phyloP scores from a whole-genome alignment of 2,888 invertebrate species.

The Brenthis ino region DNA sequence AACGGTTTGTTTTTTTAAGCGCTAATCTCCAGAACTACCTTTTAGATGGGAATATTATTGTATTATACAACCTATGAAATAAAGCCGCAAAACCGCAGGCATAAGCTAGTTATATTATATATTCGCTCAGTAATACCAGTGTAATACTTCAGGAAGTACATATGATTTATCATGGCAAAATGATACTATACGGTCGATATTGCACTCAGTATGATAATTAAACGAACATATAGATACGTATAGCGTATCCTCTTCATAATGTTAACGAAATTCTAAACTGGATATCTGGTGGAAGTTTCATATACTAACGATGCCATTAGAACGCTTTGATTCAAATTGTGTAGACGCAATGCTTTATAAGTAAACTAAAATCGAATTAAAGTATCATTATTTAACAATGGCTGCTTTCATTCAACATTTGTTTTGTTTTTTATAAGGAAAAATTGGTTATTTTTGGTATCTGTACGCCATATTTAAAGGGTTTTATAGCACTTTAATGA shows the following conservation, averaged over 20 bases:
- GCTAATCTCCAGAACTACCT: too few relatives aligned
- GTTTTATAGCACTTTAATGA: too few relatives aligned
- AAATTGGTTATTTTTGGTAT: too few relatives aligned
- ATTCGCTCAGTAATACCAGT: not conserved
- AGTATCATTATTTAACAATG: not conserved
- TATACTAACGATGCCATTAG: conserved; percentile 40
- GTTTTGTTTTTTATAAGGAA: too few relatives aligned
- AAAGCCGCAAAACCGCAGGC: too few relatives aligned
- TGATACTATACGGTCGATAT: not conserved
- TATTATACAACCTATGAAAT: too few relatives aligned
- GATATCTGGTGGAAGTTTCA: conserved; percentile 12
- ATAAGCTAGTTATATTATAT: not conserved
- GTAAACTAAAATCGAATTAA: not conserved
- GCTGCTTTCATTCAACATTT: too few relatives aligned
- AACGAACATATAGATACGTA: not conserved
- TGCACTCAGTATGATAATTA: conserved; percentile 8
- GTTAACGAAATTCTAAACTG: conserved; percentile 22
- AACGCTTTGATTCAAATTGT: conserved; percentile 23
- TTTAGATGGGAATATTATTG: too few relatives aligned
- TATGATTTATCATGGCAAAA: not conserved
- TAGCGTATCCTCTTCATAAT: conserved; percentile 7
- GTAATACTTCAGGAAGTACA: not conserved
- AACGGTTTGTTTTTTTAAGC: too few relatives aligned
- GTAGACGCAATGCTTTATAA: conserved; percentile 11
- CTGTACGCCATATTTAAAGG: too few relatives aligned